These are phyloP conservation scores for Stomorhina lunata DNA, from an alignment of 2,888 invertebrate genomes.

Conservation along the genomic window DNA sequence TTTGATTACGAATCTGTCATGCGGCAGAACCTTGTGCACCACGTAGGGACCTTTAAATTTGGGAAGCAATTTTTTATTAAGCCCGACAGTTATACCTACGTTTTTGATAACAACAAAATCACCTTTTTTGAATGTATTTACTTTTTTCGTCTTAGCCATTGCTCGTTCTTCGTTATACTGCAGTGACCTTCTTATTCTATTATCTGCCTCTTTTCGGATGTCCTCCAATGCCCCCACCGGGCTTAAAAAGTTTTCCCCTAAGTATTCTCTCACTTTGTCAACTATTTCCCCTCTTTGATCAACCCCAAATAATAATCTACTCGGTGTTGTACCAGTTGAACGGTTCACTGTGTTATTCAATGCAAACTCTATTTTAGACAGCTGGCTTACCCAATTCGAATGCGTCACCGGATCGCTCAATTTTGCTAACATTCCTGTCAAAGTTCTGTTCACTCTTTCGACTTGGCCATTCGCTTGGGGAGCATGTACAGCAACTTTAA, in stretches of 20 bases:
- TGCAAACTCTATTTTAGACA: not conserved
- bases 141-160: too few species aligned
- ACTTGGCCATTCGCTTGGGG: conserved; percentile 29
- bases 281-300: not conserved
- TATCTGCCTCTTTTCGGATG: not conserved
- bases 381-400: not conserved
- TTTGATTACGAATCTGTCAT: too few species aligned
- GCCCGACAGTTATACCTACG: too few species aligned
- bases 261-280: not conserved
- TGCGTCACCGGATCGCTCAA: conserved; percentile 21
- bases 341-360: not conserved
- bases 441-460: conserved; percentile 32
- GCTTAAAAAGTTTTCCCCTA: not conserved
- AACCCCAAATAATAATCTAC: not conserved
- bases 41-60: too few species aligned
- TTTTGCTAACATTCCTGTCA: conserved; percentile 38
- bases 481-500: conserved; percentile 20
- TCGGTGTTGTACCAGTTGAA: not conserved
- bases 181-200: not conserved
- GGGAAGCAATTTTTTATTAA: too few species aligned
- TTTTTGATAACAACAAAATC: too few species aligned
- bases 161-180: not conserved
- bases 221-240: not conserved
- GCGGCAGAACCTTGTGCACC: too few species aligned
- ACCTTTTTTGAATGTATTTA: too few species aligned